Conservation (phyloP, 2,888 invertebrate species). For the Heterodera filipjevi region DNA sequence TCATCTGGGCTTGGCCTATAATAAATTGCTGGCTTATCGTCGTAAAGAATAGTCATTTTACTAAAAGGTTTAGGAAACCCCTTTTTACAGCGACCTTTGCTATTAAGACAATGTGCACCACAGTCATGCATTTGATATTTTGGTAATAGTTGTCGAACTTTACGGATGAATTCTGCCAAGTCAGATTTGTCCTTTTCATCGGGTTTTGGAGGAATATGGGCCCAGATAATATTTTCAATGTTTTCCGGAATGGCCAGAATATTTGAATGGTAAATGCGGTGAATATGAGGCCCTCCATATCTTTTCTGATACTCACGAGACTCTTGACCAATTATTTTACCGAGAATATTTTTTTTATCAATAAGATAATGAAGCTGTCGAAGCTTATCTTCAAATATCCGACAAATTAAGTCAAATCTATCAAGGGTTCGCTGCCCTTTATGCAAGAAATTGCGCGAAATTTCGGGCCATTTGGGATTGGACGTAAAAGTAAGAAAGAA, state of each 20-base stretch:
- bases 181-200: background rate
- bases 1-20: conserved; percentile 14
- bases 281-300: conserved; percentile 10
- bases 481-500: conserved; percentile 20
- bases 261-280: conserved; percentile 8
- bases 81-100: conserved; percentile 63
- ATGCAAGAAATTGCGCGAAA: background rate
- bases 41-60: conserved; percentile 50
- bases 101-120: background rate
- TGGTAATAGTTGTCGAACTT: conserved; percentile 58
- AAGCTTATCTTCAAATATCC: conserved; percentile 9
- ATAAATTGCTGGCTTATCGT: conserved; percentile 6
- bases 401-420: conserved; percentile 3
- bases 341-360: conserved; percentile 18
- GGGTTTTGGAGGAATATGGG: conserved; percentile 5
- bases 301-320: conserved; percentile 19
- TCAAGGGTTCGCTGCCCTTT: conserved; percentile 14
- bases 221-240: conserved; percentile 19
- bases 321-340: conserved; percentile 18
- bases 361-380: background rate
- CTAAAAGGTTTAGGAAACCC: conserved; percentile 63
- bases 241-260: conserved; percentile 15
- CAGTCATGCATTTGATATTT: conserved; percentile 63
- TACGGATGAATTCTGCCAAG: conserved; percentile 34
- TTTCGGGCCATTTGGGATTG: conserved; percentile 14